These are phyloP conservation scores for Remorina albescens DNA, from an alignment of 2,797 vertebrate genomes.

Conservation along the genomic window DNA sequence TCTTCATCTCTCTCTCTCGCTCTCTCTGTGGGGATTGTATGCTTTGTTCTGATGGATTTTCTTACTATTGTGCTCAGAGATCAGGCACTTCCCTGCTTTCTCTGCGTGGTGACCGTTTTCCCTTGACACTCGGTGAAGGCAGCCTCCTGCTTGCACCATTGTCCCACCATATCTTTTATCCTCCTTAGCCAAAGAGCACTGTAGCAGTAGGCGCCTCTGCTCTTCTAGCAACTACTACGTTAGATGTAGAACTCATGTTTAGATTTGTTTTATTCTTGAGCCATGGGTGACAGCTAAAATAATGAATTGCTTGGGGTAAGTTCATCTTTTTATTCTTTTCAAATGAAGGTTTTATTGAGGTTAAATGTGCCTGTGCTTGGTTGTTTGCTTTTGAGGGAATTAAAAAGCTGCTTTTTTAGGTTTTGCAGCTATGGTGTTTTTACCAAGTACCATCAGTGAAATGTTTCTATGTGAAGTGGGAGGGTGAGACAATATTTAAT, in stretches of 20 bases:
- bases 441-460: conserved; percentile 4
- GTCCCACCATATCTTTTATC: conserved; percentile 47
- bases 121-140: conserved; percentile 71
- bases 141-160: conserved; percentile 59
- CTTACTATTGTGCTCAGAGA: conserved; percentile 77
- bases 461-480: conserved; percentile 15
- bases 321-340: conserved; percentile 49
- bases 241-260: conserved; percentile 20
- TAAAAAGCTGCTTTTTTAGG: not conserved
- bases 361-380: not conserved
- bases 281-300: conserved; percentile 66
- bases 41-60: conserved; percentile 69
- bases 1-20: conserved; percentile 40
- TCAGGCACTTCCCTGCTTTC: conserved; percentile 36
- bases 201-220: conserved; percentile 38
- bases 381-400: not conserved
- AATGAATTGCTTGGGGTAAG: conserved; percentile 93
- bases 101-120: conserved; percentile 69
- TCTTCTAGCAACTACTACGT: conserved; percentile 5
- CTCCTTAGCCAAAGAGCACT: conserved; percentile 21
- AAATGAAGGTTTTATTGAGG: not conserved
- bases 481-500: conserved; percentile 39
- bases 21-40: conserved; percentile 25
- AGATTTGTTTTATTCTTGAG: conserved; percentile 48
- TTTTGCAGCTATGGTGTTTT: conserved; percentile 17